These are phyloP conservation scores for Chelon labrosus DNA, from an alignment of 2,797 vertebrate genomes.

Conservation along the genomic window DNA sequence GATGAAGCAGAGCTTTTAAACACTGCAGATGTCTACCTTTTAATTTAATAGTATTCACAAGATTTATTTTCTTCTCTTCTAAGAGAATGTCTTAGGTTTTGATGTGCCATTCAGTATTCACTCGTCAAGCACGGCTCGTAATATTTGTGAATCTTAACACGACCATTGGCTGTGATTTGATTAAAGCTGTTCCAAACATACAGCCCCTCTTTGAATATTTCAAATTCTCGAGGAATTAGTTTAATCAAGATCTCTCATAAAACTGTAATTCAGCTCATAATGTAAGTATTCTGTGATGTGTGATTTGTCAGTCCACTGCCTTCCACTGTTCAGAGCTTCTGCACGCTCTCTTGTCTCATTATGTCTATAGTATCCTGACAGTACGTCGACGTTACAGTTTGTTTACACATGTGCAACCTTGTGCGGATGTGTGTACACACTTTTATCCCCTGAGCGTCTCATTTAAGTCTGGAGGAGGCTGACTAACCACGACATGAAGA, in stretches of 20 bases:
- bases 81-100: too few relatives aligned
- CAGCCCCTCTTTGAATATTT: constrained; percentile 37
- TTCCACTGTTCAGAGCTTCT: constrained; percentile 3
- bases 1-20: constrained; percentile 11
- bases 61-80: constrained; percentile 6
- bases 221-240: constrained; percentile 29
- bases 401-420: constrained; percentile 10
- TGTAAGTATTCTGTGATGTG: constrained; percentile 6
- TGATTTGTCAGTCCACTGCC: not conserved
- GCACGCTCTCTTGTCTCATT: not conserved
- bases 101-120: too few relatives aligned
- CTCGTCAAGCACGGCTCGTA: constrained; percentile 27
- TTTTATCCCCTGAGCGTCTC: constrained; percentile 37
- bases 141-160: constrained; percentile 29
- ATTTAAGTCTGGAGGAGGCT: constrained; percentile 36
- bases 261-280: not conserved
- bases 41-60: not conserved
- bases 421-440: not conserved
- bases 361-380: constrained; percentile 19
- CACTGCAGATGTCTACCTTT: not conserved
- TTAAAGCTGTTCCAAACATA: constrained; percentile 51
- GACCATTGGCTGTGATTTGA: constrained; percentile 33
- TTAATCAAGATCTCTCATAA: constrained; percentile 35
- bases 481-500: constrained; percentile 31
- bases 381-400: not conserved